Evolutionary conservation across 2,888 invertebrate genomes (phyloP), one percentile per base, ranked within the genome.

Genomic region (Eilema griseolum): DNA sequence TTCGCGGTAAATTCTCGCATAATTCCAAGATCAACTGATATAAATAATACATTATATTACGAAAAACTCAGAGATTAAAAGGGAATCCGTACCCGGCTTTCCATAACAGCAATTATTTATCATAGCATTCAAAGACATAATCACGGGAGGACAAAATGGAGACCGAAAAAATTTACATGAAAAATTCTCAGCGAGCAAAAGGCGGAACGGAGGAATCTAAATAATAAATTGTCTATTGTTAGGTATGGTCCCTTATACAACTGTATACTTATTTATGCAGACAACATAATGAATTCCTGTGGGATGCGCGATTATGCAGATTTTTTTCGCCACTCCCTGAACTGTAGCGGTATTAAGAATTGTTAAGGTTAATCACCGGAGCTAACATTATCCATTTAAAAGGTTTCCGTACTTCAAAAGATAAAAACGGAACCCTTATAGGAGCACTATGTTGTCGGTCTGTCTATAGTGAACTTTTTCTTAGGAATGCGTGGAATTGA

Each of bases 141-240:
- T 90, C 89, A 89, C 85, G 70, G 79, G 77, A 76, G 75, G 81
- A 86, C 83, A 87, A 86, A 88, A 88, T 80, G 83, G 81, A 83
- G 85, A 83, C 88, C 84, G 81, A 80, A 81, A 76, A 85, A 85
- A 91, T 92, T 92, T 90, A 89, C 89, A 92, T 92, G 89, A 92
- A 92, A 92, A 92, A 91, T 88, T 86, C 88, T 83, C 83, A 83
- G 83, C 79, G 75, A 77, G 83, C 86, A 85, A 89, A 86, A 88
- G 83, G 85, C 85, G 84, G 89, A 92, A 93, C 93, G 82, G 84
- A 83, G 83, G 89, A 92, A 93, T 94, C 93, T 93, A 92, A 94
- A 94, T 93, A 94, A 93, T 93, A 93, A 93, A 94, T 93, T 93
- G 92, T 93, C 90, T 89, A 93, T 94, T 92, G 92, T 93, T 89